Evolutionary conservation across 30 jellyfish, hydroid and myxozoan genomes (phyloP).

Genomic region (Euphysa ruthae): DNA sequence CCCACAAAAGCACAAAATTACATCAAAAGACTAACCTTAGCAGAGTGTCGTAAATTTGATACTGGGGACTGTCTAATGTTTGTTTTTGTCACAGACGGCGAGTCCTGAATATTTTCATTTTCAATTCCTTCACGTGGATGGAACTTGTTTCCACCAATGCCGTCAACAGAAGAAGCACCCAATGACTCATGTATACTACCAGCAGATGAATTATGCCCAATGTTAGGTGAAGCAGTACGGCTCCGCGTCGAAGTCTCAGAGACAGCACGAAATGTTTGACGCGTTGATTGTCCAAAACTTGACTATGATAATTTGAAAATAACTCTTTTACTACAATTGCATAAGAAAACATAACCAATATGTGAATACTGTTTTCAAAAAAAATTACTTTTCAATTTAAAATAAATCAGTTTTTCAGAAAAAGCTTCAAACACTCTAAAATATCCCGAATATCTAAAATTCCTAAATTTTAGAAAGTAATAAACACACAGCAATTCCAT

Average conservation of each 20-base stretch:
- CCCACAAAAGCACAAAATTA: no score
- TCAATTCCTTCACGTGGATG: conserved; percentile 25
- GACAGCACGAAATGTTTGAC: conserved; percentile 18
- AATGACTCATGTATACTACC: neutral
- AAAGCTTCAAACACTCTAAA: no score
- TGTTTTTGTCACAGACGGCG: conserved; percentile 1
- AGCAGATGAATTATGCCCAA: neutral
- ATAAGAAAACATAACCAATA: no score
- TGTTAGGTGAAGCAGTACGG: conserved; percentile 19
- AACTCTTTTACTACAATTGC: no score
- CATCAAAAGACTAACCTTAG: neutral
- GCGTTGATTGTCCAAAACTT: neutral
- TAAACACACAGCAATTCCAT: no score
- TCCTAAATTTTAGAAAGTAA: no score
- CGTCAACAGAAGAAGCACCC: neutral
- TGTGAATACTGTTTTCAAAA: no score
- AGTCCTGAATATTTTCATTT: conserved; percentile 11
- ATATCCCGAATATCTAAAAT: no score
- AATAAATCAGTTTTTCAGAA: no score
- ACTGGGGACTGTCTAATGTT: neutral
- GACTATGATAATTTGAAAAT: no score
- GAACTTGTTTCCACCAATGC: neutral
- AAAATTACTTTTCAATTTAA: no score
- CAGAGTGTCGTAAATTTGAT: neutral
- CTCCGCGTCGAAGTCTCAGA: conserved; percentile 7